These are phyloP conservation scores for Isotomurus palustris DNA, from an alignment of 2,888 invertebrate genomes.

Conservation along the genomic window DNA sequence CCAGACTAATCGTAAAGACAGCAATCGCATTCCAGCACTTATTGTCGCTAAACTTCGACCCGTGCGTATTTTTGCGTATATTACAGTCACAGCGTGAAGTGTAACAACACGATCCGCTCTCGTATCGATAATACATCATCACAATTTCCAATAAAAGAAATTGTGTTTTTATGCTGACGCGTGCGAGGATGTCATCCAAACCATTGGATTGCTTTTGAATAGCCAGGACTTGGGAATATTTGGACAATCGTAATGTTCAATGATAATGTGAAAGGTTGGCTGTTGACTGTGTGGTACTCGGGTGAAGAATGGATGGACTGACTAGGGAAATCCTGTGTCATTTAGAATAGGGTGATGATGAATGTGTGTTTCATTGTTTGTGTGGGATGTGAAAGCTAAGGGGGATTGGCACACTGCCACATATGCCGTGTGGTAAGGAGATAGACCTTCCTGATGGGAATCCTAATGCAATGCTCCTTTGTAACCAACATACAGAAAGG, in stretches of 20 bases:
- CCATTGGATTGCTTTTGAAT: not conserved
- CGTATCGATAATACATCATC: not conserved
- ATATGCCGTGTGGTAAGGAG: not conserved
- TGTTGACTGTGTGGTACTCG: not conserved
- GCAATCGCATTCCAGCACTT: too few relatives aligned
- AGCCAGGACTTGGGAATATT: not conserved
- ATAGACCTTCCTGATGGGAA: too few relatives aligned
- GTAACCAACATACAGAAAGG: not conserved
- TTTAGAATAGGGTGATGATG: constrained; percentile 10
- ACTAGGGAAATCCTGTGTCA: not conserved
- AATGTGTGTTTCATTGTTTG: constrained; percentile 13
- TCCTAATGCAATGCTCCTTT: not conserved
- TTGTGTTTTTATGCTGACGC: not conserved
- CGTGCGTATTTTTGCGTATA: too few relatives aligned
- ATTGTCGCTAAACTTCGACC: too few relatives aligned
- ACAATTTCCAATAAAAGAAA: not conserved
- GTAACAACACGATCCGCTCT: too few relatives aligned
- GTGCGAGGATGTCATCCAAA: too few relatives aligned
- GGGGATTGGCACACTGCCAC: constrained; percentile 11
- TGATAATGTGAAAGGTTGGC: not conserved
- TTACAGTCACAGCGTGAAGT: too few relatives aligned
- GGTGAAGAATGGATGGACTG: too few relatives aligned
- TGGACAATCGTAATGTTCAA: not conserved
- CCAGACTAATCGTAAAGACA: too few relatives aligned
- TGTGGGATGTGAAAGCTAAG: not conserved